phyloP scores from a whole-genome alignment of 2,888 invertebrate genomes.

The Rhagophthalmus giganteus region DNA sequence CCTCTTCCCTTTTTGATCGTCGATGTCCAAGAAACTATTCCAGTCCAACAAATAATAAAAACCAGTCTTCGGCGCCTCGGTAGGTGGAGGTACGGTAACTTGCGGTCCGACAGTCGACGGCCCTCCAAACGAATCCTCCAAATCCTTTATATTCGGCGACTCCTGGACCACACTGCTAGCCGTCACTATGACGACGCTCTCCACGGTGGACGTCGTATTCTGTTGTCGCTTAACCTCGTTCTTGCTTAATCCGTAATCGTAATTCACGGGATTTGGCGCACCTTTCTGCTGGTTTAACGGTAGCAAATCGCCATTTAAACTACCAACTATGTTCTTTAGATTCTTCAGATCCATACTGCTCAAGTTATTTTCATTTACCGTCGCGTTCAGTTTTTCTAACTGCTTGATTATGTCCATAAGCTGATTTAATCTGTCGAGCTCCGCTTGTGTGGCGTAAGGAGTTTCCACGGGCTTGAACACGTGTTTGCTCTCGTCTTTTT shows the following conservation, averaged over 20 bases:
- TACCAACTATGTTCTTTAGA: slow-evolving; percentile 48
- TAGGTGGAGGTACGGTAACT: slow-evolving; percentile 58
- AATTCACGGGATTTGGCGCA: slow-evolving; percentile 54
- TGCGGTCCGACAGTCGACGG: slow-evolving; percentile 59
- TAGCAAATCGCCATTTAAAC: slow-evolving; percentile 40
- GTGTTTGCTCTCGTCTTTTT: slow-evolving; percentile 28
- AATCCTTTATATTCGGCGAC: slow-evolving; percentile 63
- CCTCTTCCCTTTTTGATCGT: slow-evolving; percentile 69
- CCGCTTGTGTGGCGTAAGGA: slow-evolving; percentile 55
- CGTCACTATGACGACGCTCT: slow-evolving; percentile 19
- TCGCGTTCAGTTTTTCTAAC: slow-evolving; percentile 53
- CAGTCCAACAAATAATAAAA: slow-evolving; percentile 85
- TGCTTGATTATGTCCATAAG: slow-evolving; percentile 57
- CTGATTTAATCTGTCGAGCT: slow-evolving; percentile 57
- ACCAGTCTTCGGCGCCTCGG: slow-evolving; percentile 69
- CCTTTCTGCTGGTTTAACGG: slow-evolving; percentile 45
- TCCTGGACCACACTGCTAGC: slow-evolving; percentile 43
- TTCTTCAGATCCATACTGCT: slow-evolving; percentile 50
- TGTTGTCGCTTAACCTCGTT: slow-evolving; percentile 60
- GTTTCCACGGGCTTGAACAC: slow-evolving; percentile 48
- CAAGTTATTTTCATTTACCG: slow-evolving; percentile 54
- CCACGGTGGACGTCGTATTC: slow-evolving; percentile 37
- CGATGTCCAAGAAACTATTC: slow-evolving; percentile 85
- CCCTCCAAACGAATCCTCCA: slow-evolving; percentile 79
- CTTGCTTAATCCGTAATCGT: slow-evolving; percentile 49